A percentile compares a stretch with the other conserved stretches of the same genome.
Evolutionary conservation across 2,113 vertebrate genomes (phyloP).

Genomic region (Neolamprologus sp.): DNA sequence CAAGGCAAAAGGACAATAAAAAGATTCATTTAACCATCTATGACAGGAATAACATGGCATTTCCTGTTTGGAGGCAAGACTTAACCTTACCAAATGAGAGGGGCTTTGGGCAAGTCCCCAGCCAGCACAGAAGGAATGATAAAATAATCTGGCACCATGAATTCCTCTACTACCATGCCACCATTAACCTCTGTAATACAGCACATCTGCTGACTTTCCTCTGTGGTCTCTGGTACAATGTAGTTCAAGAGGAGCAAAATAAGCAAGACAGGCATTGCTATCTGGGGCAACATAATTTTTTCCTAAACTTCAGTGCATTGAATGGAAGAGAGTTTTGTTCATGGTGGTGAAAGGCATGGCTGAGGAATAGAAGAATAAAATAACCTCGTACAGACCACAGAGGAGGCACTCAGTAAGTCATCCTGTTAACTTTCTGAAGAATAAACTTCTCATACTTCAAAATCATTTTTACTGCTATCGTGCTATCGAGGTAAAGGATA

Average conservation of each 20-base stretch:
- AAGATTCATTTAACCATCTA: background rate
- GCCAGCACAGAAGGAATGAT: background rate
- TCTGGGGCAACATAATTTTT: background rate
- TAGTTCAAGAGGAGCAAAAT: background rate
- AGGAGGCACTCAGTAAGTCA: background rate
- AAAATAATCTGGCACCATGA: background rate
- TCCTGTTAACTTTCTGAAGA: background rate
- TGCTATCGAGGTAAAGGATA: background rate
- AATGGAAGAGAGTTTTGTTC: background rate
- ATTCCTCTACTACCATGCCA: background rate
- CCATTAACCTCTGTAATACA: background rate
- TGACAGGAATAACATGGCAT: background rate
- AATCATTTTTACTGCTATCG: background rate
- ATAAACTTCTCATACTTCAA: background rate
- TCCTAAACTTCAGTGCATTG: background rate
- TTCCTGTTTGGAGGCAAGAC: background rate
- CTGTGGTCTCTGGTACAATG: background rate
- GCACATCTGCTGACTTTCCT: background rate
- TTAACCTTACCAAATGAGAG: background rate
- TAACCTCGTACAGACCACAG: background rate
- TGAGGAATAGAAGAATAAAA: background rate
- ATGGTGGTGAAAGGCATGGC: background rate
- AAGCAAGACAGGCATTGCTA: background rate
- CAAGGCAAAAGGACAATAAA: background rate
- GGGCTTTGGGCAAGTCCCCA: background rate